Evolutionary conservation across 2,113 vertebrate genomes (phyloP), one percentile per base, ranked within the genome.

Genomic region (Excalfactoria chinensis): DNA sequence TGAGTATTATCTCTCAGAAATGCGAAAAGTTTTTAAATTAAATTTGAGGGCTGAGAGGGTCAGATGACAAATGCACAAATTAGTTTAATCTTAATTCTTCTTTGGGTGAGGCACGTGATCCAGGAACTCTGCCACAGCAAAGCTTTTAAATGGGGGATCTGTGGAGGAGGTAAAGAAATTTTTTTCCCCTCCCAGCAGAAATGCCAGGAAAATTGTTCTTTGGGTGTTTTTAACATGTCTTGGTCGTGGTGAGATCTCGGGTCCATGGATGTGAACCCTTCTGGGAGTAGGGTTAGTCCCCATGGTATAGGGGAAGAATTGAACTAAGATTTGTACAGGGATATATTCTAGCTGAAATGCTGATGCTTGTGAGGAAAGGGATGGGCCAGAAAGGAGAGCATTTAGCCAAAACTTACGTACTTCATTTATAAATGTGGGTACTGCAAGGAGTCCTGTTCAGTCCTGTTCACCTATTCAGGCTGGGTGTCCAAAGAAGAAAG

Each of bases 71-170:
- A 51, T 13, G 13, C 30, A 68, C 13, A 77, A 68, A 78, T 86
- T 58, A 58, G 22, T 72, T 81, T 73, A 81, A 64, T 53, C 25
- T 35, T 82, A 51, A 68, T 85, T 89, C 66, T 58, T 43, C 11
- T 53, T n/a, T 3, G 19, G 72, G 30, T 40, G 6, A 8, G 56
- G 19, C 17, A 18, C 0, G 0, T 60, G 41, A 28, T 41, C 41
- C 26, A 32, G 55, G 28, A 68, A 46, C 10, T 62, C 8, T 35
- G n/a, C 37, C 74, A 32, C 0, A 2, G 23, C 32, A 56, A 46
- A 58, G 28, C 6, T 72, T 32, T 41, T 72, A 68, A 85, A 51
- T 28, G 14, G 17, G 23, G n/a, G 28, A 23, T 76, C 16, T 63
- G 30, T 10, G 3, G 35, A 81, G 8, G 1, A 3, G 20, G 5